Conservation (phyloP, 2,888 invertebrate genomes). For the Blera fallax region DNA sequence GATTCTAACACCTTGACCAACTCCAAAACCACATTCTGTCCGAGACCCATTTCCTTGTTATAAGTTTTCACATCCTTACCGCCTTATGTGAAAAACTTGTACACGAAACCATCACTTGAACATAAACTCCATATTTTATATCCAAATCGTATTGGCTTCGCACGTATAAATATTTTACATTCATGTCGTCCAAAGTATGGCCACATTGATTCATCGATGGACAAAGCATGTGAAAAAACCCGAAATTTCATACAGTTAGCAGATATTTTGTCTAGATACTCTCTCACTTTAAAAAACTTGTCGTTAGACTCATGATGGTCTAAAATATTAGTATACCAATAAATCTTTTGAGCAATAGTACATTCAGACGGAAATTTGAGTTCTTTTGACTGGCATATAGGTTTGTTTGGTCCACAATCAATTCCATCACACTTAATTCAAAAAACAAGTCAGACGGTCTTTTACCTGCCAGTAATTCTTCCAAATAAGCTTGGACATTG, state of each 20-base stretch:
- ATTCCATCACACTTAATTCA: not conserved
- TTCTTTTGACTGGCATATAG: not conserved
- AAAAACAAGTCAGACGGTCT: not conserved
- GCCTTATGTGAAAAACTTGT: not conserved
- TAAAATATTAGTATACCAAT: too few species aligned
- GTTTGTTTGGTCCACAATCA: not conserved
- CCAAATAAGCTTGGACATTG: too few species aligned
- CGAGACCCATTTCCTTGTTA: too few species aligned
- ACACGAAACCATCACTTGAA: not conserved
- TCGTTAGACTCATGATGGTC: too few species aligned
- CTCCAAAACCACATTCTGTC: too few species aligned
- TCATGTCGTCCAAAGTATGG: not conserved
- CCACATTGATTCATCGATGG: not conserved
- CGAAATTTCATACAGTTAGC: not conserved
- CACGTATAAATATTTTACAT: not conserved
- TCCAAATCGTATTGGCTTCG: not conserved
- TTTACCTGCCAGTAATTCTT: not conserved
- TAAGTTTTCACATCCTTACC: too few species aligned
- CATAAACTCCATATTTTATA: not conserved
- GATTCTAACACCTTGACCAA: too few species aligned
- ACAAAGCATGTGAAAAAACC: not conserved
- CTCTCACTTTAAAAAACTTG: not conserved
- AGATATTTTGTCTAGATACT: not conserved
- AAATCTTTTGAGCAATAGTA: not conserved
- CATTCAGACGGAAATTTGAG: not conserved